Percentiles rank a stretch among this genome's conserved stretches.
Conservation (phyloP, 92 coral and sea anemone species). For the Umimayanthus kanabou region DNA sequence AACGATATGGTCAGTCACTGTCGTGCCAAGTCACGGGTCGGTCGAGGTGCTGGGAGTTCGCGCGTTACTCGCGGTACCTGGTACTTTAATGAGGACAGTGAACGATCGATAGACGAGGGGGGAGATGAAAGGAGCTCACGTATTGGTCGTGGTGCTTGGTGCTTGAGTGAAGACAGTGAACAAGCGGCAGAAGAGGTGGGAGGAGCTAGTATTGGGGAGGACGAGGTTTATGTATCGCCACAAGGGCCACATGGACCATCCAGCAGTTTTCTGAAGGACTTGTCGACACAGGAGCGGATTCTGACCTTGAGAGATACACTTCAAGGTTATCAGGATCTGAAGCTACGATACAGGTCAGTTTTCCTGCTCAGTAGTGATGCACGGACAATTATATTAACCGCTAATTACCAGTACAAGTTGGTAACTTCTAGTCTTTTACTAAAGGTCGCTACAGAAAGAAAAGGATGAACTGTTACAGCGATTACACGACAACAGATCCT, state of each 20-base stretch:
- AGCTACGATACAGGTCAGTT: conserved; percentile 65
- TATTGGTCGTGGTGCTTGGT: not conserved
- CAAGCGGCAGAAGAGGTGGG: not conserved
- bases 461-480: conserved; percentile 19
- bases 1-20: not conserved
- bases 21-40: not conserved
- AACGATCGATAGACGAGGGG: not conserved
- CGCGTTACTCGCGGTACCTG: not conserved
- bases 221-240: conserved; percentile 1
- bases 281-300: conserved; percentile 62
- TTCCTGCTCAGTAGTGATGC: not conserved
- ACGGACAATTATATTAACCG: no score
- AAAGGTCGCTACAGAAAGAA: conserved; percentile 19
- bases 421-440: not conserved
- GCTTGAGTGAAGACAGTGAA: not conserved
- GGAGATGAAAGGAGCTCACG: not conserved
- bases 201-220: not conserved
- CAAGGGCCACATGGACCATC: not conserved
- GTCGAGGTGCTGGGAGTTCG: not conserved
- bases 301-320: conserved; percentile 67
- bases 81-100: not conserved
- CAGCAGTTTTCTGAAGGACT: conserved; percentile 25
- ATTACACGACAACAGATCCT: not conserved
- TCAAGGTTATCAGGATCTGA: conserved; percentile 72
- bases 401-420: not conserved